phyloP scores from a whole-genome alignment of 2,797 vertebrate species.

The Tinamus major region DNA sequence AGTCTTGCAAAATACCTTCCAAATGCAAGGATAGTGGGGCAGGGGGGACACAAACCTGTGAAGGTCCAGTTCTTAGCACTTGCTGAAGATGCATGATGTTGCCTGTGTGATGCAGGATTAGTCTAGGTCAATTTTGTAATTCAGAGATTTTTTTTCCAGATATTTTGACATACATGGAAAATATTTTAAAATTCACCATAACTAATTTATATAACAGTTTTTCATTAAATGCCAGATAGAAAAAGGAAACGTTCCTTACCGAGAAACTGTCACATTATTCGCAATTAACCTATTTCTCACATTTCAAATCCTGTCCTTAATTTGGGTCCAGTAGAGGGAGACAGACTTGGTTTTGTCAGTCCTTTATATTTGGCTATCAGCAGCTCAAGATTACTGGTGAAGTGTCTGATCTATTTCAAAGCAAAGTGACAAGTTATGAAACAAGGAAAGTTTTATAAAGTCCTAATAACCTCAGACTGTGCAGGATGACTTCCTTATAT shows the following conservation, averaged over 20 bases:
- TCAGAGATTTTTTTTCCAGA: background rate
- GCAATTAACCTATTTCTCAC: background rate
- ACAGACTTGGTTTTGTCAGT: conserved; percentile 32
- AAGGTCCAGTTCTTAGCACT: background rate
- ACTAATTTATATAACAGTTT: background rate
- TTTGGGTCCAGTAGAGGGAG: conserved; percentile 63
- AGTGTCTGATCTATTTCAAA: conserved; percentile 72
- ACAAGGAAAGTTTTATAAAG: conserved; percentile 65
- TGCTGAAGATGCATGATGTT: too few relatives aligned
- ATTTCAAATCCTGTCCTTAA: conserved; percentile 5
- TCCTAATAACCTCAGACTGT: background rate
- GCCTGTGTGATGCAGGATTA: background rate
- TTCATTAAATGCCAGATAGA: background rate
- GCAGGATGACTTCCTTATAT: conserved; percentile 59
- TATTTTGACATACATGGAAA: background rate
- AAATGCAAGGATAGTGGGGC: too few relatives aligned
- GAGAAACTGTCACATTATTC: background rate
- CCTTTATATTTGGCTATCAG: conserved; percentile 44
- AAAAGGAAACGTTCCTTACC: background rate
- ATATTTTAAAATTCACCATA: background rate
- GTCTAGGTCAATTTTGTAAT: background rate
- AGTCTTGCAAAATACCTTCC: background rate
- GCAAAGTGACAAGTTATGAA: conserved; percentile 33
- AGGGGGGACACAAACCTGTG: background rate
- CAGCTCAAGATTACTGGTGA: conserved; percentile 50